Evolutionary conservation across 2,888 invertebrate species (phyloP), one percentile per base, ranked within the genome.

Genomic region (Orchesellides sinensis): DNA sequence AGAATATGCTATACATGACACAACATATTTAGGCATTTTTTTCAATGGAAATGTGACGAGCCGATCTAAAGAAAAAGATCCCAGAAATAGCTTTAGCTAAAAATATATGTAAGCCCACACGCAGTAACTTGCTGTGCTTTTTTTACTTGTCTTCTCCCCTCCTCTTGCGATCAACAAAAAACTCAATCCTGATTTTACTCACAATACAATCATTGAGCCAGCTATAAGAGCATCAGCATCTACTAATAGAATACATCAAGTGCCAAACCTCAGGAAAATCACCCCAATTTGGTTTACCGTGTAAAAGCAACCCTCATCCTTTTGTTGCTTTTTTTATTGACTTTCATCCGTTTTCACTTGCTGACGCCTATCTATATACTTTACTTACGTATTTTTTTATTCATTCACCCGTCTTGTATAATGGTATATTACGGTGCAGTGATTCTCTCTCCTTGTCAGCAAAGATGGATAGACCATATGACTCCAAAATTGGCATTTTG

Each of bases 201-300:
- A 40, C 40, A 40, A 40, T 40, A n/a, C 40, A 40, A 40, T 40
- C 40, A 40, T 40, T 40, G 14, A 40, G 40, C 14, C 40, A 40
- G 40, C 4, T 8, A 40, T 40, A 40, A 40, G 40, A 40, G 21
- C 52, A 21, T 21, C 19, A 52, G 52, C 52, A 52, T 8, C n/a
- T n/a, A 8, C 56, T 56, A 56, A 56, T 56, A 56, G 56, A 56
- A 25, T 56, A 5, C 56, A 56, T 56, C 56, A 56, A 56, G 56
- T 56, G 56, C 25, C 56, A 56, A 56, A 56, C 56, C 56, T 56
- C 56, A 56, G 56, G 56, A 56, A 56, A 56, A 56, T 56, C 56
- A 56, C 56, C 56, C 56, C 56, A 56, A 56, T 56, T 56, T 56
- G n/a, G 25, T 27, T 56, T 56, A 23, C 23, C 56, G 5, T n/a